phyloP scores from a whole-genome alignment of 1,140 invertebrate species.

The Patella vulgata region DNA sequence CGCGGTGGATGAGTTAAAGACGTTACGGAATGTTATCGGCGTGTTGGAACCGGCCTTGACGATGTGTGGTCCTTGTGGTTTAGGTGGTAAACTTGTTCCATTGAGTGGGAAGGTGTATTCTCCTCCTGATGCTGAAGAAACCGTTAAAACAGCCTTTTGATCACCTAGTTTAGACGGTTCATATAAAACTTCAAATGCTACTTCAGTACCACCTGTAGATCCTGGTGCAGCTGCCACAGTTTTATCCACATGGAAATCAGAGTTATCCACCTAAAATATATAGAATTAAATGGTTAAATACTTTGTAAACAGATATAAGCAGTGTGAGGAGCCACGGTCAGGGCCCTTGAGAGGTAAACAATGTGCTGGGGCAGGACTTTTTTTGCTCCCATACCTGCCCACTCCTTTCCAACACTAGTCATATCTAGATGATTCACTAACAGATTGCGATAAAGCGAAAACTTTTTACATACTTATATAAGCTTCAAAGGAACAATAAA shows the following conservation, averaged over 20 bases:
- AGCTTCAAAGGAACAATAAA: no score
- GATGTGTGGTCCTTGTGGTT: conserved; percentile 66
- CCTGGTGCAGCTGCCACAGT: conserved; percentile 61
- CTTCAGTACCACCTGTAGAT: conserved; percentile 62
- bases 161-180: conserved; percentile 66
- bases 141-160: conserved; percentile 52
- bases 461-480: no score
- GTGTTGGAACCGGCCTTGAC: conserved; percentile 62
- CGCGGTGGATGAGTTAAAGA: conserved; percentile 59
- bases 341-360: conserved; percentile 1
- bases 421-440: no score
- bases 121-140: conserved; percentile 60
- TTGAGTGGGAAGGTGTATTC: conserved; percentile 66
- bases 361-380: no score
- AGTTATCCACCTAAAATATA: conserved; percentile 58
- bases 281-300: conserved; percentile 4
- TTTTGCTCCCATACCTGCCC: no score
- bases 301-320: conserved; percentile 2
- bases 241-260: conserved; percentile 66
- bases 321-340: neutral
- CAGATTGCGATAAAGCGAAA: no score
- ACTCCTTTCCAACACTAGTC: no score
- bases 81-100: conserved; percentile 62
- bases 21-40: conserved; percentile 64
- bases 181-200: conserved; percentile 64